phyloP scores from a whole-genome alignment of 2,113 vertebrate species.

The Phaethon lepturus region DNA sequence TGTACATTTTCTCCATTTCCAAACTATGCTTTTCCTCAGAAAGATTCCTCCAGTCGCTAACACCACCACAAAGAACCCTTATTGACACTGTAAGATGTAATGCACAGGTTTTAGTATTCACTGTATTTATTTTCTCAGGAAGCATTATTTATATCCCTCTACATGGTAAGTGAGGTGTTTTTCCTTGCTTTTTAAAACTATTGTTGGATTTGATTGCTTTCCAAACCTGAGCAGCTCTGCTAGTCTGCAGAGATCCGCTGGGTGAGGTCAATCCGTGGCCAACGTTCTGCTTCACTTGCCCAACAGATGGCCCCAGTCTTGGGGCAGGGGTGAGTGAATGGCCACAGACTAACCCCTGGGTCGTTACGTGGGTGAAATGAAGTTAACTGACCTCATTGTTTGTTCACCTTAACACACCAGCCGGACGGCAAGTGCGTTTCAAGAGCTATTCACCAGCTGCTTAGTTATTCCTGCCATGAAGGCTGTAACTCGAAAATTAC shows the following conservation, averaged over 20 bases:
- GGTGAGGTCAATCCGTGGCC: neutral
- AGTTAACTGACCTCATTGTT: neutral
- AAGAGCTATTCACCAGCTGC: neutral
- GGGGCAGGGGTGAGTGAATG: neutral
- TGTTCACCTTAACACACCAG: neutral
- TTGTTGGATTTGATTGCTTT: neutral
- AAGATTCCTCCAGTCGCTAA: conserved; percentile 73
- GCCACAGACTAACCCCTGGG: neutral
- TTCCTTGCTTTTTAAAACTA: neutral
- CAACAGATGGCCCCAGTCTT: neutral
- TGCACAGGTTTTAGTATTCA: neutral
- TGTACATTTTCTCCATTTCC: conserved; percentile 69
- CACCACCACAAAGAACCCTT: neutral
- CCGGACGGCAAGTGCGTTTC: neutral
- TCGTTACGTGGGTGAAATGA: neutral
- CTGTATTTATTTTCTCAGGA: neutral
- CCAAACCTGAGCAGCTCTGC: neutral
- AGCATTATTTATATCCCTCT: neutral
- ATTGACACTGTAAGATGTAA: neutral
- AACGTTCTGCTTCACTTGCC: neutral
- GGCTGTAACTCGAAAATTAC: neutral
- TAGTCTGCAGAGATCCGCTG: neutral
- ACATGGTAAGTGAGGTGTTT: neutral
- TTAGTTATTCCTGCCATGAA: neutral
- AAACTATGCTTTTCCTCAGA: conserved; percentile 67